Percentiles rank a stretch among this genome's conserved stretches.
These are phyloP conservation scores for Ceyx cyanopectus DNA, from an alignment of 2,113 vertebrate genomes.

Conservation along the genomic window DNA sequence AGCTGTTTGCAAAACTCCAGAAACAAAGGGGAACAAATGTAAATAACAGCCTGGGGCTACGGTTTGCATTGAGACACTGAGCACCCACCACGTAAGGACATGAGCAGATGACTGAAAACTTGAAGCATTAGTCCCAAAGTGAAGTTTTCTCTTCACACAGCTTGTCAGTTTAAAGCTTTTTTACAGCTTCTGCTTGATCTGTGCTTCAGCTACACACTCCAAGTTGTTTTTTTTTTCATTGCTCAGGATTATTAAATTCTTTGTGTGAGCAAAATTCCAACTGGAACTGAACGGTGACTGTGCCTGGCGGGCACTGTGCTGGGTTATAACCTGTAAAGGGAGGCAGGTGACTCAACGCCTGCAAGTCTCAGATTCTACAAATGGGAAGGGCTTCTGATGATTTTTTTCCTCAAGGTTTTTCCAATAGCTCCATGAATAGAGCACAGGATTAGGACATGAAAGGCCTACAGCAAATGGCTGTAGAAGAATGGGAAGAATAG, in stretches of 20 bases:
- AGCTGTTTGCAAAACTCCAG: background rate
- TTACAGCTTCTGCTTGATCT: background rate
- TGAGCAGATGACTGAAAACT: background rate
- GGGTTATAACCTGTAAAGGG: background rate
- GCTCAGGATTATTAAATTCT: background rate
- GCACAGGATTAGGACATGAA: background rate
- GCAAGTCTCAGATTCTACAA: background rate
- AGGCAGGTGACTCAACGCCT: background rate
- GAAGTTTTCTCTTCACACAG: background rate
- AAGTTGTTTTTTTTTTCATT: background rate
- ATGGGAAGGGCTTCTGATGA: background rate
- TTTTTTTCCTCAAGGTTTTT: background rate
- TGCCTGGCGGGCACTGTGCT: background rate
- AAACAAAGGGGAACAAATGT: background rate
- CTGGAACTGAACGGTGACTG: background rate
- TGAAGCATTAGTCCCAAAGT: background rate
- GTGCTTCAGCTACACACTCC: background rate
- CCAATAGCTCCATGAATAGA: background rate
- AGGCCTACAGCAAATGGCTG: background rate
- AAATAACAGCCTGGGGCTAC: background rate
- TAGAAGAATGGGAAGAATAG: background rate
- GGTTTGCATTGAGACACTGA: background rate
- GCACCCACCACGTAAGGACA: background rate
- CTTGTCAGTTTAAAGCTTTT: background rate
- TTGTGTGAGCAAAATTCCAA: background rate